Conservation (phyloP, 1,140 invertebrate genomes). For the Teleopsis dalmanni region DNA sequence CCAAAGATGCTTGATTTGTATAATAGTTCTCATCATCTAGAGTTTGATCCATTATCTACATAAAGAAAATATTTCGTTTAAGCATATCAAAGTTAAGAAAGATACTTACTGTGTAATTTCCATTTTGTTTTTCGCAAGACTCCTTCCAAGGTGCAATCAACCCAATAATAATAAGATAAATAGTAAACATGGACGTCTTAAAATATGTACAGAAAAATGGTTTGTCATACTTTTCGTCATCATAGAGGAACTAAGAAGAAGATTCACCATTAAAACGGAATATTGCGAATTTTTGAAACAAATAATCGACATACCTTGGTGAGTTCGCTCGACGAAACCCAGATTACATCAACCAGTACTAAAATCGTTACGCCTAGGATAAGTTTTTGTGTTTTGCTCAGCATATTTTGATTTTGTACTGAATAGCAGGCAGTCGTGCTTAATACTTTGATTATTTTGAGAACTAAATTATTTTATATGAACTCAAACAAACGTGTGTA, state of each 20-base stretch:
- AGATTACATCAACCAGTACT: conserved; percentile 76
- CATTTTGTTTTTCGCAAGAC: conserved; percentile 57
- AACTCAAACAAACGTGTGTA: too few relatives aligned
- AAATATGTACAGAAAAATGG: conserved; percentile 85
- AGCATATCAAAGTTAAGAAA: neutral
- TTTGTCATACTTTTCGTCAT: conserved; percentile 70
- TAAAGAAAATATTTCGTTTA: neutral
- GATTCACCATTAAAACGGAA: conserved; percentile 5
- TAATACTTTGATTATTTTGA: too few relatives aligned
- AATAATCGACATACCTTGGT: conserved; percentile 61
- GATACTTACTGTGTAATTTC: conserved; percentile 55
- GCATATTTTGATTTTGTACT: conserved; percentile 3
- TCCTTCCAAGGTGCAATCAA: conserved; percentile 77
- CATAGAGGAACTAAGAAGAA: conserved; percentile 69
- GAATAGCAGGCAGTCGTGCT: neutral
- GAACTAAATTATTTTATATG: too few relatives aligned
- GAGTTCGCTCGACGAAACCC: conserved; percentile 79
- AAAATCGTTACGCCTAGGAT: conserved; percentile 69
- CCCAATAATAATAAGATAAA: conserved; percentile 75
- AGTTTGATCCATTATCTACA: conserved; percentile 55
- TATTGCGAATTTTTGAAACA: conserved; percentile 1
- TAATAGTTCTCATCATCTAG: conserved; percentile 62
- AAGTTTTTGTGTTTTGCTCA: conserved; percentile 65
- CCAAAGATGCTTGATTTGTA: conserved; percentile 20
- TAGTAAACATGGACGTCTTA: conserved; percentile 79